phyloP scores from a whole-genome alignment of 2,888 invertebrate genomes.

The Muscina levida region DNA sequence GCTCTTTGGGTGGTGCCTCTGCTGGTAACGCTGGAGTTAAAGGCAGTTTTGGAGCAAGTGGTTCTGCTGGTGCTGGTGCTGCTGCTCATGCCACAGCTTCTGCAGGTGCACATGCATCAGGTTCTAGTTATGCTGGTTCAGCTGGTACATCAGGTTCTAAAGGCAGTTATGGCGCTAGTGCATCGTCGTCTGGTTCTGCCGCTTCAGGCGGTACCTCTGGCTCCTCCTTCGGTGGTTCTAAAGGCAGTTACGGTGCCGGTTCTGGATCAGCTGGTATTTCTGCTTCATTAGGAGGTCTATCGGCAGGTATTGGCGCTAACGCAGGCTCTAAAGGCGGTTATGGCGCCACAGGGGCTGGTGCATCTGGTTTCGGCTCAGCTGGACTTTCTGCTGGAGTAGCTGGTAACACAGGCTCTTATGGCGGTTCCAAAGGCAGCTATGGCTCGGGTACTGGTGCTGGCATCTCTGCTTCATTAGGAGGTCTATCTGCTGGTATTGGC shows the following conservation, averaged over 20 bases:
- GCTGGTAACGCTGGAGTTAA: slow-evolving; percentile 7
- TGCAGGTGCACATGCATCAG: not conserved
- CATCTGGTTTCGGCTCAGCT: not conserved
- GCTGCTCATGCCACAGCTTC: not conserved
- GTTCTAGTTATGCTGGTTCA: slow-evolving; percentile 13
- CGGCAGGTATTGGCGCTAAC: not conserved
- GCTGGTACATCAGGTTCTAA: not conserved
- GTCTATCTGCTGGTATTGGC: not conserved
- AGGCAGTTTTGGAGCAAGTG: not conserved
- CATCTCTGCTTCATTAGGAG: not conserved
- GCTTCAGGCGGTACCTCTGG: not conserved
- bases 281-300: not conserved
- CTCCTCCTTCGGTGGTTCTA: not conserved
- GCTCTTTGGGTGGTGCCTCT: not conserved
- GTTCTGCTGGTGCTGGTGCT: slow-evolving; percentile 3
- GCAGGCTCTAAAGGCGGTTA: not conserved
- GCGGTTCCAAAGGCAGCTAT: slow-evolving; percentile 15
- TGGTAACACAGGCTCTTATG: slow-evolving; percentile 14
- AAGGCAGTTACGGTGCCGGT: slow-evolving; percentile 8
- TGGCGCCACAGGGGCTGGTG: not conserved
- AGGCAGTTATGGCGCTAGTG: not conserved
- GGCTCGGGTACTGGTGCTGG: slow-evolving; percentile 13
- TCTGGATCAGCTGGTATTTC: not conserved
- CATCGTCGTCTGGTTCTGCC: too few species aligned
- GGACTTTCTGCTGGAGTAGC: slow-evolving; percentile 41